A percentile compares a stretch with the other conserved stretches of the same genome.
Conservation (phyloP, 2,113 vertebrate species). For the Channa maculata region DNA sequence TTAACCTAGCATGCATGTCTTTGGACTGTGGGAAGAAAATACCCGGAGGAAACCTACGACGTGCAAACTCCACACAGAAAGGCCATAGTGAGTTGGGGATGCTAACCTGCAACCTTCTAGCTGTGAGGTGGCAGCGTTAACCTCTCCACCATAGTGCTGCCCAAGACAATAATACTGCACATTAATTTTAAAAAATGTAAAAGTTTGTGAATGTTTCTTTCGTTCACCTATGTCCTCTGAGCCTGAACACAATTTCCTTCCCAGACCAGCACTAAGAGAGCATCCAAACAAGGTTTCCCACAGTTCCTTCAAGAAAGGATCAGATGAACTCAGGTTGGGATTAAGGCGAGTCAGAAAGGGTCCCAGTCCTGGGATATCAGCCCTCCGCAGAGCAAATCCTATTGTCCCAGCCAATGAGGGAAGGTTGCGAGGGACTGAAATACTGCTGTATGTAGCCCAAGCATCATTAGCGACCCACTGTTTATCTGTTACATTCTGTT, state of each 20-base stretch:
- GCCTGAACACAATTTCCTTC: slow-evolving; percentile 49
- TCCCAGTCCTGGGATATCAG: slow-evolving; percentile 63
- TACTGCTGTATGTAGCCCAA: slow-evolving; percentile 64
- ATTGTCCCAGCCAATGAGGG: slow-evolving; percentile 64
- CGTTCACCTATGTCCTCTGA: slow-evolving; percentile 57
- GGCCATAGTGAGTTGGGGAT: too few relatives aligned
- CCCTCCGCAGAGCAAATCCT: slow-evolving; percentile 70
- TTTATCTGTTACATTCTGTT: slow-evolving; percentile 65
- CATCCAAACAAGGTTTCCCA: slow-evolving; percentile 78
- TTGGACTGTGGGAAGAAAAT: too few relatives aligned
- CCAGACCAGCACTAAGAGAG: slow-evolving; percentile 30
- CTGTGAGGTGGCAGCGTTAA: too few relatives aligned
- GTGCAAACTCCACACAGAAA: too few relatives aligned
- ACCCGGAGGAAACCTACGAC: too few relatives aligned
- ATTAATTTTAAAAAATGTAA: too few relatives aligned
- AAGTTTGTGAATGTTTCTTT: not conserved
- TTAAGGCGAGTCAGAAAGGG: slow-evolving; percentile 60
- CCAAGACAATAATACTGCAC: too few relatives aligned
- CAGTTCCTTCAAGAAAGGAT: slow-evolving; percentile 66
- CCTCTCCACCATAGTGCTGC: too few relatives aligned
- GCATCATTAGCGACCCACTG: slow-evolving; percentile 76
- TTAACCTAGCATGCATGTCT: too few relatives aligned
- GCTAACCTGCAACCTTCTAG: too few relatives aligned
- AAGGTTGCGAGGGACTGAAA: slow-evolving; percentile 47
- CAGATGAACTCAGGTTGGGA: slow-evolving; percentile 26